Percentiles rank a stretch among this genome's conserved stretches.
These are phyloP conservation scores for Enoplolaimus lenunculus DNA, from an alignment of 2,888 invertebrate species.

Conservation along the genomic window DNA sequence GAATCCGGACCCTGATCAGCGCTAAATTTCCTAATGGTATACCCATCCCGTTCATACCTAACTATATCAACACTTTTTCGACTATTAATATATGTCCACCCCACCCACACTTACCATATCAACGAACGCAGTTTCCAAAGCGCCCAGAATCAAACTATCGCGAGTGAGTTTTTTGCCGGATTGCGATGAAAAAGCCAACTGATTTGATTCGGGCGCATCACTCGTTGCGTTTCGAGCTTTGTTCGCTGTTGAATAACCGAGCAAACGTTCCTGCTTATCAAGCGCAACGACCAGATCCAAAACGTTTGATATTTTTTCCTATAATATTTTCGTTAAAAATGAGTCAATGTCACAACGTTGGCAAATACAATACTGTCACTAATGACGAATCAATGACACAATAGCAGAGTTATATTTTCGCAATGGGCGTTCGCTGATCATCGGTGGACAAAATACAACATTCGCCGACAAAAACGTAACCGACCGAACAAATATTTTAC, in stretches of 20 bases:
- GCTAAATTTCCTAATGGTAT: no score
- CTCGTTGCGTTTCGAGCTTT: slow-evolving; percentile 2
- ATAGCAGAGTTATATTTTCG: not conserved
- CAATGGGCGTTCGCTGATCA: not conserved
- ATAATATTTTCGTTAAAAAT: slow-evolving; percentile 1
- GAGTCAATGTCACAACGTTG: no score
- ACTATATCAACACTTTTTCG: no score
- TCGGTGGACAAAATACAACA: not conserved
- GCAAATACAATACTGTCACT: no score
- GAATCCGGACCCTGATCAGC: no score
- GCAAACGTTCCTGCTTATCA: slow-evolving; percentile 28
- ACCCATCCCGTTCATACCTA: no score
- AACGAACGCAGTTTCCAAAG: slow-evolving; percentile 61
- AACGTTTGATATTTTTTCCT: slow-evolving; percentile 29
- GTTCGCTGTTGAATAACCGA: slow-evolving; percentile 6
- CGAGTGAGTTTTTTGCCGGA: slow-evolving; percentile 43
- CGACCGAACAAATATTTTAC: no score
- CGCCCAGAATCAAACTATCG: slow-evolving; percentile 58
- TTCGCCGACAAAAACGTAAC: no score
- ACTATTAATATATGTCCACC: no score
- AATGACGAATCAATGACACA: no score
- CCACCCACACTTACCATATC: slow-evolving; percentile 56
- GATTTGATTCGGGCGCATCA: not conserved
- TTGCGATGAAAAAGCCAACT: not conserved
- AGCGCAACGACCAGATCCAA: slow-evolving; percentile 30